These are phyloP conservation scores for Nephrotoma appendiculata DNA, from an alignment of 2,888 invertebrate species.

Conservation along the genomic window DNA sequence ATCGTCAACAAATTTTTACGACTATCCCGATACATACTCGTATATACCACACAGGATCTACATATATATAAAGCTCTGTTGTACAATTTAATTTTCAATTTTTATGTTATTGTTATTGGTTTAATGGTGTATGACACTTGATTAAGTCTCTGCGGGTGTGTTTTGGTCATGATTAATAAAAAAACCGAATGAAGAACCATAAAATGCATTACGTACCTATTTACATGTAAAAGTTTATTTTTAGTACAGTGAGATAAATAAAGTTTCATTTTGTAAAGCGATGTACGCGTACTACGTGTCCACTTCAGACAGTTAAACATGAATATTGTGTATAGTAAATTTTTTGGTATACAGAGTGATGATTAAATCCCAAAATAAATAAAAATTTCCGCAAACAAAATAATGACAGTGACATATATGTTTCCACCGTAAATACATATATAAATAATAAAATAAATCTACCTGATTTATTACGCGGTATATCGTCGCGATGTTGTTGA, in stretches of 20 bases:
- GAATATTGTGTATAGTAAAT: not conserved
- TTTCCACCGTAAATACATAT: not conserved
- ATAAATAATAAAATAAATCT: not conserved
- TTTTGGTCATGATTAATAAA: not conserved
- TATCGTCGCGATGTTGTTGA: not conserved
- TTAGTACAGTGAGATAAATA: not conserved
- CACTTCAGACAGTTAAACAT: not conserved
- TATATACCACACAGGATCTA: too few species aligned
- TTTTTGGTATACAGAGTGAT: not conserved
- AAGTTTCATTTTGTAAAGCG: not conserved
- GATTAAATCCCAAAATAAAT: not conserved
- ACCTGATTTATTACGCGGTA: not conserved
- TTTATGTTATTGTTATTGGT: not conserved
- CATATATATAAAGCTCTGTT: not conserved
- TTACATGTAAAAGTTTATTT: not conserved
- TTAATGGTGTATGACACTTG: not conserved
- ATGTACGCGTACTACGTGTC: not conserved
- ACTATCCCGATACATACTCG: not conserved
- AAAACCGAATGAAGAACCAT: too few species aligned
- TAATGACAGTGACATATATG: not conserved
- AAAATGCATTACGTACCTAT: not conserved
- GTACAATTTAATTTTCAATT: not conserved
- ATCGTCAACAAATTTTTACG: not conserved
- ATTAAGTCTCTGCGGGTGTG: not conserved
- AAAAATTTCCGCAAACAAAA: not conserved